phyloP scores from a whole-genome alignment of 2,888 invertebrate genomes.

The Aphodius sticticus region DNA sequence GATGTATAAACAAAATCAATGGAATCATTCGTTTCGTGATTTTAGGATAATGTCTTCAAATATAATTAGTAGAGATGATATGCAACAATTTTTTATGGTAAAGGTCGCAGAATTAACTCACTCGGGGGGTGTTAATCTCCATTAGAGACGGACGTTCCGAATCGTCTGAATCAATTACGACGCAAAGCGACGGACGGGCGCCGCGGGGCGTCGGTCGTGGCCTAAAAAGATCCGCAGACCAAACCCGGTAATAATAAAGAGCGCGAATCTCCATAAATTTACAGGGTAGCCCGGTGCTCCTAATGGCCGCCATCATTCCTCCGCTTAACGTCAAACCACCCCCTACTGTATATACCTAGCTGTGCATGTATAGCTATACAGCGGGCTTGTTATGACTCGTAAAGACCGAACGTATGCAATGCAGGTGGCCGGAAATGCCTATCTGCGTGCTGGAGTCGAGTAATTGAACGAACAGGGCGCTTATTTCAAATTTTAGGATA shows the following conservation, averaged over 20 bases:
- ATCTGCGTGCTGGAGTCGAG: not conserved
- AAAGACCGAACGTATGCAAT: not conserved
- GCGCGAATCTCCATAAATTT: conserved; percentile 7
- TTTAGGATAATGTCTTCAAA: too few relatives aligned
- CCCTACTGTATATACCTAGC: not conserved
- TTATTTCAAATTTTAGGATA: not conserved
- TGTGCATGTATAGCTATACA: not conserved
- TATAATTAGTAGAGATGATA: too few relatives aligned
- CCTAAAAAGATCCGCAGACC: conserved; percentile 12
- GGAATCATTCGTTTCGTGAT: too few relatives aligned
- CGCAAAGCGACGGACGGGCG: conserved; percentile 11
- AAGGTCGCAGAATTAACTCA: not conserved
- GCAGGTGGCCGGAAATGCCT: not conserved
- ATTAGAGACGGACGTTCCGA: not conserved
- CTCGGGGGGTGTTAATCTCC: not conserved
- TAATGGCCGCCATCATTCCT: not conserved
- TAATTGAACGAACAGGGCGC: not conserved
- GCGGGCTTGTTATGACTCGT: not conserved
- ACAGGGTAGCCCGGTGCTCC: not conserved
- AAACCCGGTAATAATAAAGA: not conserved
- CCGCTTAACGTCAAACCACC: not conserved
- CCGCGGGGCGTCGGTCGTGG: conserved; percentile 9
- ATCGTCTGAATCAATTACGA: conserved; percentile 4
- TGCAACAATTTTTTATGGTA: too few relatives aligned
- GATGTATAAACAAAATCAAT: too few relatives aligned